These are phyloP conservation scores for Euglossa dilemma DNA, from an alignment of 1,140 invertebrate species.

Conservation along the genomic window DNA sequence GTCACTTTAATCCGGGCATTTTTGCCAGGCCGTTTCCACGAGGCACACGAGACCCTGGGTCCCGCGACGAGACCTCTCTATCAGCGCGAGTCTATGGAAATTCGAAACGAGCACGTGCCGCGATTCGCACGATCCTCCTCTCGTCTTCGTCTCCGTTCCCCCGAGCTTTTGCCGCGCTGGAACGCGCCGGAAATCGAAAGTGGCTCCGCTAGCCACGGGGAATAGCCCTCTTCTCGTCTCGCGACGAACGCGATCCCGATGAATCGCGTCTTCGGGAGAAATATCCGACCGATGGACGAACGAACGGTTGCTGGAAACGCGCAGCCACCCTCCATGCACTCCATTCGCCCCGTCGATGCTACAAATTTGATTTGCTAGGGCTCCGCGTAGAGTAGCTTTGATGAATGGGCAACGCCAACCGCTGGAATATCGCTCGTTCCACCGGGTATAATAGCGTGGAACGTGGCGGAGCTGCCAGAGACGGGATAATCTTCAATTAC, in stretches of 20 bases:
- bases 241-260: not conserved
- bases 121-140: slow-evolving; percentile 52
- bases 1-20: slow-evolving; percentile 51
- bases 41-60: slow-evolving; percentile 25
- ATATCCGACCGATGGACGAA: not conserved
- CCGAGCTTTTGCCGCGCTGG: slow-evolving; percentile 12
- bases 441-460: not conserved
- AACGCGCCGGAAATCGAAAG: slow-evolving; percentile 60
- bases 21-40: slow-evolving; percentile 61
- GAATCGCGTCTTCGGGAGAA: not conserved
- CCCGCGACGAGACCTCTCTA: slow-evolving; percentile 49
- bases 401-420: slow-evolving; percentile 5
- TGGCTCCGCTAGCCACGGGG: slow-evolving; percentile 19
- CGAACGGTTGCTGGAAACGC: not conserved
- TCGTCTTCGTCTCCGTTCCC: slow-evolving; percentile 5
- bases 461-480: not conserved
- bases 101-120: slow-evolving; percentile 63
- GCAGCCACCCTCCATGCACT: no score
- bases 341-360: not conserved
- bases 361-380: not conserved
- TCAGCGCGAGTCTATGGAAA: slow-evolving; percentile 51
- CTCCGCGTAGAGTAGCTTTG: not conserved
- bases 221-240: slow-evolving; percentile 43
- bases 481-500: slow-evolving; percentile 18
- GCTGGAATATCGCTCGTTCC: not conserved